Evolutionary conservation across 1,140 invertebrate genomes (phyloP).

Genomic region (Eurytemora carolleeae): DNA sequence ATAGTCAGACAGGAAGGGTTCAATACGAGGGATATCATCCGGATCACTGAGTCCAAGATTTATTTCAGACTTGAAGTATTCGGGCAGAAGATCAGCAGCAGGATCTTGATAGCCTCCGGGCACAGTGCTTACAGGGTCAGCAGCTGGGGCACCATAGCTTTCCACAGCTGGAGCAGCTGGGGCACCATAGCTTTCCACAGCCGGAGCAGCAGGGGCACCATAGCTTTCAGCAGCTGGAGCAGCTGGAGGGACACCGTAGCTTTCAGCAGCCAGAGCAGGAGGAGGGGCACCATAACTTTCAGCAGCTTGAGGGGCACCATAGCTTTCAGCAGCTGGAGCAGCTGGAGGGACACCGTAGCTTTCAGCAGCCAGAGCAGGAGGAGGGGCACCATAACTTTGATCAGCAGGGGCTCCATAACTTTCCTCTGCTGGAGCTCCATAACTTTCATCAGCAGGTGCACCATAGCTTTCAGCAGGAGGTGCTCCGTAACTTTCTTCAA

Average conservation of each 20-base stretch:
- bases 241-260: neutral
- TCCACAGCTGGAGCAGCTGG: neutral
- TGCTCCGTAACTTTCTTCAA: too few relatives aligned
- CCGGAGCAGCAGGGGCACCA: neutral
- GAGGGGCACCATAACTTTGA: neutral
- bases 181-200: neutral
- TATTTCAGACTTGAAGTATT: too few relatives aligned
- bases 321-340: neutral
- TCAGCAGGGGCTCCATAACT: too few relatives aligned
- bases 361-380: neutral
- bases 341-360: neutral
- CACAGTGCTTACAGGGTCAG: too few relatives aligned
- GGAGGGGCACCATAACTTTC: neutral
- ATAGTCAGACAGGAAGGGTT: too few relatives aligned
- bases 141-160: neutral
- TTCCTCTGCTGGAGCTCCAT: too few relatives aligned
- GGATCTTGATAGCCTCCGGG: too few relatives aligned
- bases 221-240: neutral
- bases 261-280: neutral
- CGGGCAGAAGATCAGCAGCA: too few relatives aligned
- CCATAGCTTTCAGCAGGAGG: too few relatives aligned
- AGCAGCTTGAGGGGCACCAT: neutral
- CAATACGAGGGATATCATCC: too few relatives aligned
- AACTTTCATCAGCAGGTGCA: too few relatives aligned
- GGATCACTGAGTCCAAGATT: too few relatives aligned